Base-by-base conservation (phyloP, 2,797 vertebrate genomes). In the Alectoris magna region DNA sequence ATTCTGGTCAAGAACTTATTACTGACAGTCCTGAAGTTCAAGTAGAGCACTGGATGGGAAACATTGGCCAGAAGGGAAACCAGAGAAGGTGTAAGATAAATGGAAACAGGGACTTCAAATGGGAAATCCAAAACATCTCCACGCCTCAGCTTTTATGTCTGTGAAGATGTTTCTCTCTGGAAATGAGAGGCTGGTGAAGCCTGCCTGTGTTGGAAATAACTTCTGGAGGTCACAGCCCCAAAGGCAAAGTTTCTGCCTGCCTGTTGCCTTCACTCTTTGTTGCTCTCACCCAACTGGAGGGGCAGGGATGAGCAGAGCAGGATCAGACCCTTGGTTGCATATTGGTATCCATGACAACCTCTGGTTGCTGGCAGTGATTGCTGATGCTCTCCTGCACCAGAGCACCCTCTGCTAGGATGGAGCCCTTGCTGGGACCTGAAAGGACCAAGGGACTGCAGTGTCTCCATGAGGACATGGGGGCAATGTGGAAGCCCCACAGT, bases 311-410 rank as follows among this genome's bases (percentile, higher is more conserved):
- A 81, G 63, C 41, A 18, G 60, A 11, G 16, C 49, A 70, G 78
- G 56, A 68, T 14, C 10, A 1, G 70, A 9, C 24, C 49, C 67
- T 48, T 11, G 1, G 0, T 21, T 58, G 49, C 46, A 16, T 60
- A 4, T 13, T 26, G 11, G 94, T 91, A 43, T 75, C 94, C 83
- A 63, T 63, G 88, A 56, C 90, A 96, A 88, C 70, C 3, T 1
- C 63, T 73, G 26, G 4, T 14, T 27, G 44, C 70, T 72, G 19
- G 2, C 51, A 18, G 73, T 16, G 38, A 75, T 8, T 64, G 79
- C 46, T 88, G 23, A 49, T 88, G 71, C 17, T n/a, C 31, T 82
- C 36, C 53, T 53, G 58, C 39, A 53, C 26, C 38, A 53, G 53
- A 87, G 24, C 36, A 62, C 6, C 43, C 38, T 27, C 27, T 10